These are phyloP conservation scores for Atta colombica DNA, from an alignment of 1,140 invertebrate species.

Conservation along the genomic window DNA sequence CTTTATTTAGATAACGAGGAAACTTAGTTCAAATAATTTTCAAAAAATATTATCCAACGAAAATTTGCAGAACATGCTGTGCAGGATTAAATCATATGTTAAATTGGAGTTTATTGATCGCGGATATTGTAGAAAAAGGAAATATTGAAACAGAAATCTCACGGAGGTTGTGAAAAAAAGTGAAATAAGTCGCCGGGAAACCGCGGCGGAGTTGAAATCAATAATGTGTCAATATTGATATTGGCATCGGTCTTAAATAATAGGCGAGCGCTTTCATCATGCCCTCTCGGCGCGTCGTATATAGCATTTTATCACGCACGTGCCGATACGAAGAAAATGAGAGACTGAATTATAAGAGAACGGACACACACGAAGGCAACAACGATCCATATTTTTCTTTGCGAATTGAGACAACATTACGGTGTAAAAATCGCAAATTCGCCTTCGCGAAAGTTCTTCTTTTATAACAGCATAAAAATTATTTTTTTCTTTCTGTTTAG, in stretches of 20 bases:
- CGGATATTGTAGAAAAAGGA: background rate
- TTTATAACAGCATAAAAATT: background rate
- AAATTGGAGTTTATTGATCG: constrained; percentile 49
- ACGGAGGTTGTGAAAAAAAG: constrained; percentile 12
- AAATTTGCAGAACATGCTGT: constrained; percentile 23
- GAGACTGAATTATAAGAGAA: background rate
- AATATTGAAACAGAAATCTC: constrained; percentile 31
- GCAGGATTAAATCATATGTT: background rate
- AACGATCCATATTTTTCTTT: background rate
- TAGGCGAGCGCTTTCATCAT: background rate
- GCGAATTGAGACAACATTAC: background rate
- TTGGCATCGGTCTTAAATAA: constrained; percentile 28
- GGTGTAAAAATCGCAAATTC: background rate
- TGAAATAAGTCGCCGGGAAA: constrained; percentile 10
- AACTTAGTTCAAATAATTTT: background rate
- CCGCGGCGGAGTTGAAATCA: constrained; percentile 25
- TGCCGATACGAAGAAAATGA: background rate
- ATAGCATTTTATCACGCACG: constrained; percentile 4
- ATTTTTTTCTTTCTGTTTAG: constrained; percentile 81
- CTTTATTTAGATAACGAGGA: background rate
- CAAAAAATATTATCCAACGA: background rate
- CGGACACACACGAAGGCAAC: background rate
- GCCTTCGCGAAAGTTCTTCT: background rate
- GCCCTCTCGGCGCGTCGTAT: too few species aligned
- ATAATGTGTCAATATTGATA: constrained; percentile 57